These are phyloP conservation scores for Drosophila neocordata DNA, from an alignment of 1,140 invertebrate species.

Conservation along the genomic window DNA sequence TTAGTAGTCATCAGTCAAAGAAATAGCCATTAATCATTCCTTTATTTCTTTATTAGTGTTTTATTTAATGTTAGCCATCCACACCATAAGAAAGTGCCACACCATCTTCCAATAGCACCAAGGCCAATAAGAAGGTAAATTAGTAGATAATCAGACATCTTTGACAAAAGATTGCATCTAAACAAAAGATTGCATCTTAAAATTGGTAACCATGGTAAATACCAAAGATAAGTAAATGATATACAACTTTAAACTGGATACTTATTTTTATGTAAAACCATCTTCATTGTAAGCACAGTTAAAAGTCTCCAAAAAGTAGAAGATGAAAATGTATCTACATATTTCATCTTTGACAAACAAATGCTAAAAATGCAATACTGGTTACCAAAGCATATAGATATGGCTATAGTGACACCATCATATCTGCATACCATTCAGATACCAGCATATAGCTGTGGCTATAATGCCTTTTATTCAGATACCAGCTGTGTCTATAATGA, in stretches of 20 bases:
- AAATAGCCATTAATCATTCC: not conserved
- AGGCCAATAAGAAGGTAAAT: not conserved
- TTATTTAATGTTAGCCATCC: not conserved
- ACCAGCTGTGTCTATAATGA: too few species aligned
- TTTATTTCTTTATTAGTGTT: not conserved
- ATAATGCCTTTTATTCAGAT: too few species aligned
- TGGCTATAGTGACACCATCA: too few species aligned
- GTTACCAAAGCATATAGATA: too few species aligned
- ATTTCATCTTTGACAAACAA: too few species aligned
- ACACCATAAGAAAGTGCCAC: constrained; percentile 19
- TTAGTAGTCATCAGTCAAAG: constrained; percentile 2
- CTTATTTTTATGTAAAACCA: too few species aligned
- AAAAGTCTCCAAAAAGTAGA: too few species aligned
- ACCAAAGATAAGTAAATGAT: constrained; percentile 20
- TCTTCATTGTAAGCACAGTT: too few species aligned
- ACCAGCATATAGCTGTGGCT: constrained; percentile 20
- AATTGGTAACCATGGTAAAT: constrained; percentile 25
- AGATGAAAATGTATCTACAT: too few species aligned
- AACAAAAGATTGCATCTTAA: constrained; percentile 25
- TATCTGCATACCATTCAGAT: not conserved
- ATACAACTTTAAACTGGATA: too few species aligned
- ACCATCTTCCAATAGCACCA: constrained; percentile 17
- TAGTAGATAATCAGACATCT: constrained; percentile 28
- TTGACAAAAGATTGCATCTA: constrained; percentile 27
- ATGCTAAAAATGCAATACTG: too few species aligned